Evolutionary conservation across 1,140 invertebrate genomes (phyloP).

Genomic region (Homalodisca vitripennis): DNA sequence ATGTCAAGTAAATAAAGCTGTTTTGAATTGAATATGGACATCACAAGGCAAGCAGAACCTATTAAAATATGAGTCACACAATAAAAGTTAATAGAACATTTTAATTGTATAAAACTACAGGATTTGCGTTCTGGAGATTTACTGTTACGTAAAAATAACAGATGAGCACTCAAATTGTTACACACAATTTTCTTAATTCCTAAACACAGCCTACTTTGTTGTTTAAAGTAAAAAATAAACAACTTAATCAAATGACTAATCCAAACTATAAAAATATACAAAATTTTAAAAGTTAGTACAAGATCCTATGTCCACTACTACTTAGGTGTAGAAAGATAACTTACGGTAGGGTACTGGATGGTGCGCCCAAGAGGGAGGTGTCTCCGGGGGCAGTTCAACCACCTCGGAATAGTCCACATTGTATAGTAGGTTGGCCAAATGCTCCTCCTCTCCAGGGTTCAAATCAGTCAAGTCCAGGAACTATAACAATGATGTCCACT

Average conservation of each 20-base stretch:
- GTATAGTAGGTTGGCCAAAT: background rate
- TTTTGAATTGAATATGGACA: too few species aligned
- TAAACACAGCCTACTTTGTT: background rate
- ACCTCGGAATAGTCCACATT: background rate
- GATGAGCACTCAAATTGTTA: background rate
- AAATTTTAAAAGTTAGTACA: background rate
- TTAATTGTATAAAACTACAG: too few species aligned
- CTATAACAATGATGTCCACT: background rate
- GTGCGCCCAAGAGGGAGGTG: background rate
- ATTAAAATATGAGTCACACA: too few species aligned
- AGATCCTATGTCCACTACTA: background rate
- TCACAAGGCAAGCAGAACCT: too few species aligned
- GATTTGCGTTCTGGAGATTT: too few species aligned
- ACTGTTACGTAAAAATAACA: background rate
- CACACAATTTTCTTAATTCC: background rate
- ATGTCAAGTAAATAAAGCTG: too few species aligned
- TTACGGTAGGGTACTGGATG: constrained; percentile 14
- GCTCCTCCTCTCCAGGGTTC: constrained; percentile 2
- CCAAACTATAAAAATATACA: background rate
- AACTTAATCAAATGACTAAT: background rate
- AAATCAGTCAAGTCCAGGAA: constrained; percentile 17
- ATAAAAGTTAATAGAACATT: too few species aligned
- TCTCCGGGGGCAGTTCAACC: background rate
- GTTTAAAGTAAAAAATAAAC: background rate
- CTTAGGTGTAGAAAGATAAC: background rate